Conservation (phyloP, 2,113 vertebrate genomes). For the Oophaga pumilio region DNA sequence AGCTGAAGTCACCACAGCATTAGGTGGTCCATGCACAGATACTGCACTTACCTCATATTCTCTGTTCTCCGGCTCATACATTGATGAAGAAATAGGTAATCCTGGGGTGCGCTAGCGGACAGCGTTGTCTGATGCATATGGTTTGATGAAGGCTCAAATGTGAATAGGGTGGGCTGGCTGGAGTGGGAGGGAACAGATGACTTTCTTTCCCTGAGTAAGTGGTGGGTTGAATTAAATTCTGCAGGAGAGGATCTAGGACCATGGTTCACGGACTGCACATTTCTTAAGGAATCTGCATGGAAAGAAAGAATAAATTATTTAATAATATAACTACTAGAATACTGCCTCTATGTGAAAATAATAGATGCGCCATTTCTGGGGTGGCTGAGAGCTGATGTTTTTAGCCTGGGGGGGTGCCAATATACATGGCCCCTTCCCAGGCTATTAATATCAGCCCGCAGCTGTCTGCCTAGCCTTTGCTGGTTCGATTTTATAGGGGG, state of each 20-base stretch:
- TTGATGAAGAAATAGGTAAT: constrained; percentile 97
- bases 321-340: neutral
- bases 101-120: constrained; percentile 94
- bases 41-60: constrained; percentile 77
- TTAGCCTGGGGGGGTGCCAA: too few species aligned
- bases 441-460: too few species aligned
- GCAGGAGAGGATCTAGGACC: constrained; percentile 83
- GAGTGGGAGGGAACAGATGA: constrained; percentile 86
- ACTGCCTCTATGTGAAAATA: neutral
- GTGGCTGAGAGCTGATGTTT: too few species aligned
- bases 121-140: constrained; percentile 75
- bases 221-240: constrained; percentile 79
- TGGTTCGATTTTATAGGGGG: too few species aligned
- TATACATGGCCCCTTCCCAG: too few species aligned
- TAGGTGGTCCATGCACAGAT: neutral
- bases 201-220: constrained; percentile 85
- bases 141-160: constrained; percentile 84
- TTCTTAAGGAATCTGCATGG: constrained; percentile 81
- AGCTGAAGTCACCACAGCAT: too few species aligned
- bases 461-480: too few species aligned
- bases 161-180: constrained; percentile 94
- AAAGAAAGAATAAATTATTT: neutral
- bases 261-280: constrained; percentile 71
- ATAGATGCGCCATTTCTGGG: too few species aligned
- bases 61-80: constrained; percentile 95